Conservation (phyloP, 2,113 vertebrate species). For the Leiothrix lutea region DNA sequence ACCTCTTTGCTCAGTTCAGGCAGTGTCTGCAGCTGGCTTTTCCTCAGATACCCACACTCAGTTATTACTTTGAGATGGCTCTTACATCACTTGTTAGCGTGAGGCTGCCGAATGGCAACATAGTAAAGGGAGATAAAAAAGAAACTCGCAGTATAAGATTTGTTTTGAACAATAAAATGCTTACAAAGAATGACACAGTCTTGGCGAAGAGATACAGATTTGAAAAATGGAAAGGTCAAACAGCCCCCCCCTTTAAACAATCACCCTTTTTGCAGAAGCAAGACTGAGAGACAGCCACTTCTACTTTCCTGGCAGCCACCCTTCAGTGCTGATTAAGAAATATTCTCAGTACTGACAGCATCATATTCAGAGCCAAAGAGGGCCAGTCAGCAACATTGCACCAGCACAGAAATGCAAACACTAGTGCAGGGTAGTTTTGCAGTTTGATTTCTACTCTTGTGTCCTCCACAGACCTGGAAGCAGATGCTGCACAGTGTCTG, state of each 20-base stretch:
- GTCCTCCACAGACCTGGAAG: not conserved
- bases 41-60: not conserved
- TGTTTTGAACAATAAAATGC: conserved; percentile 53
- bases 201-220: conserved; percentile 28
- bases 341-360: conserved; percentile 54
- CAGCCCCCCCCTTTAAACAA: not conserved
- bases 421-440: not conserved
- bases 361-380: conserved; percentile 47
- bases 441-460: not conserved
- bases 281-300: conserved; percentile 46
- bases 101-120: not conserved
- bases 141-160: not conserved
- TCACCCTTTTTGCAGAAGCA: conserved; percentile 6
- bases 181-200: conserved; percentile 33
- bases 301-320: conserved; percentile 56
- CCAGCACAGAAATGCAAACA: not conserved
- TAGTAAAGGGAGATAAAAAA: not conserved
- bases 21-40: not conserved
- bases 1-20: not conserved
- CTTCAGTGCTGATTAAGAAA: conserved; percentile 60
- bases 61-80: not conserved
- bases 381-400: conserved; percentile 1
- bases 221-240: conserved; percentile 54
- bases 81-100: not conserved
- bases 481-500: not conserved